Percentiles rank a stretch among this genome's conserved stretches.
These are phyloP conservation scores for Anarrhichthys ocellatus DNA, from an alignment of 2,113 vertebrate genomes.

Conservation along the genomic window DNA sequence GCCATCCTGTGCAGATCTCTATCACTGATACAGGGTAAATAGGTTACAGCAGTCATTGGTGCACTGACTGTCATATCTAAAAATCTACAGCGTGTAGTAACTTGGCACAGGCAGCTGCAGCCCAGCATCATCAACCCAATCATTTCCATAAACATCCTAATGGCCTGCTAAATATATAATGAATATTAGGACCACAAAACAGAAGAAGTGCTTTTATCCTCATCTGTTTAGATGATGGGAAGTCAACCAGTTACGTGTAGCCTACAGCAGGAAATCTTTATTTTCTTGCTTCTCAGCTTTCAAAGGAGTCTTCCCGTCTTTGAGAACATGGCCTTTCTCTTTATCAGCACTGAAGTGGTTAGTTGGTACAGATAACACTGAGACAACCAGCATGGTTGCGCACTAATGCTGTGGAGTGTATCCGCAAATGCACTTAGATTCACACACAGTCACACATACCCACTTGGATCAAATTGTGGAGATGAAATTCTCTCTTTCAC, in stretches of 20 bases:
- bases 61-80: constrained; percentile 35
- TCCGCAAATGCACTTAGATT: constrained; percentile 40
- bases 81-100: constrained; percentile 19
- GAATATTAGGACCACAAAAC: constrained; percentile 24
- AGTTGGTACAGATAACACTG: constrained; percentile 53
- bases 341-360: constrained; percentile 52
- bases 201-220: background rate
- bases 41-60: constrained; percentile 30
- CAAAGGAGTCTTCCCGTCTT: constrained; percentile 27
- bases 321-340: constrained; percentile 33
- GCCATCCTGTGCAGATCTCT: constrained; percentile 36
- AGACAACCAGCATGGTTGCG: constrained; percentile 37
- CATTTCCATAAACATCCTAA: constrained; percentile 43
- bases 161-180: constrained; percentile 49
- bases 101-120: constrained; percentile 32
- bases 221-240: constrained; percentile 17
- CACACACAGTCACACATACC: constrained; percentile 14
- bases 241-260: background rate
- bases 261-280: constrained; percentile 37
- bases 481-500: constrained; percentile 64
- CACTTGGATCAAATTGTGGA: constrained; percentile 38
- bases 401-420: constrained; percentile 24
- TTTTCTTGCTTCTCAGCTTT: constrained; percentile 50
- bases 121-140: constrained; percentile 28
- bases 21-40: constrained; percentile 49